Base-by-base conservation (phyloP, 2,113 vertebrate species). In the Rhinogobius similis region DNA sequence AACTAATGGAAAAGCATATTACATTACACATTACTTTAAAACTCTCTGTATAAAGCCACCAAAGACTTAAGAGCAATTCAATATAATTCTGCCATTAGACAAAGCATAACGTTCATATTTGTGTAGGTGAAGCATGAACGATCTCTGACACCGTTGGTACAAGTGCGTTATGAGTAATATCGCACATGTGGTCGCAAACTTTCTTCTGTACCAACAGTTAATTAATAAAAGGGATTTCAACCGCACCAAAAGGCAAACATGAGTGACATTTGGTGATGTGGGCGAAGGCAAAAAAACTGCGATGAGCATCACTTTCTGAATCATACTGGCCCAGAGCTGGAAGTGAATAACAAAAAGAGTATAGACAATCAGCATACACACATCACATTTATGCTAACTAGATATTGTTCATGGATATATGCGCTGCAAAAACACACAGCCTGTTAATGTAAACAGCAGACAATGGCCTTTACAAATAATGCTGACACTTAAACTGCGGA, bases 231-330 rank as follows among this genome's bases (percentile, higher is more conserved):
- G 29, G 20, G 18, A 61, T n/a, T 61, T 56, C 67, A 68, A 36
- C 74, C 70, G 50, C 82, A 81, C 75, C 65, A 80, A 87, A 87
- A 88, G 70, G 73, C 81, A 64, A 79, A 84, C 75, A 86, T 63
- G 85, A 73, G 80, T 88, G 86, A 89, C 87, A 90, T 91, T 90
- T 88, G 86, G 80, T 72, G 14, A 79, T 75, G 88, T 91, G 85
- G 88, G 87, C 87, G 86, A 81, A 82, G 70, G 86, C 75, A 24
- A 70, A 78, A 55, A 55, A 50, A 50, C 75, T 80, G 74, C 65
- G 75, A 82, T 73, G 81, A 81, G 81, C 78, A 79, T 72, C 75
- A 76, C 70, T 32, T 62, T 75, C 69, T 89, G 81, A 91, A 86
- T 91, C 87, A 91, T 58, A 78, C 79, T 76, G 79, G 80, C 72